Evolutionary conservation across 2,888 invertebrate species (phyloP).

Genomic region (Agrenia bidenticulata): DNA sequence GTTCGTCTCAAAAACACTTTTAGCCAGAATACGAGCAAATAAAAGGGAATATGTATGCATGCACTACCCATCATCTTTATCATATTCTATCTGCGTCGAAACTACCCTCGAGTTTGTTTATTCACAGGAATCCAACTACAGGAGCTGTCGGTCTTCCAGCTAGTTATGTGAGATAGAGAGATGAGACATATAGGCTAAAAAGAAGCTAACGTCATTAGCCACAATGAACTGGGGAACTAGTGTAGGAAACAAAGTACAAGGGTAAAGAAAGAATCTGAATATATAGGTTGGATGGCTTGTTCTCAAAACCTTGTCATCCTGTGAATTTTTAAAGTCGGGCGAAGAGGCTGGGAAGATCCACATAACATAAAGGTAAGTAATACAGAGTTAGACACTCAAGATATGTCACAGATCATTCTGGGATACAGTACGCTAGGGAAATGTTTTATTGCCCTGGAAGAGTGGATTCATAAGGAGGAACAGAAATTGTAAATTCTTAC

Average conservation of each 20-base stretch:
- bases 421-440: conserved; percentile 20
- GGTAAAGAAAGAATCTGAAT: no score
- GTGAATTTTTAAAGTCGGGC: conserved; percentile 20
- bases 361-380: neutral
- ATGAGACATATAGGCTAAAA: no score
- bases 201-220: no score
- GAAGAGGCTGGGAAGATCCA: conserved; percentile 4
- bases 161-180: no score
- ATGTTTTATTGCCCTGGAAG: conserved; percentile 22
- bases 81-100: neutral
- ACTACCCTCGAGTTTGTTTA: no score
- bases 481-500: conserved; percentile 16
- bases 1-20: no score
- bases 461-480: conserved; percentile 14
- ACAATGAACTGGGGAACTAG: no score
- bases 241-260: no score
- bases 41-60: conserved; percentile 5
- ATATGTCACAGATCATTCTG: conserved; percentile 22
- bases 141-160: no score
- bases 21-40: neutral
- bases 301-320: conserved; percentile 16
- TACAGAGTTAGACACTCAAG: conserved; percentile 5
- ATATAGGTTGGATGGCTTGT: no score
- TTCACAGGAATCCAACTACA: no score
- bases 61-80: neutral